phyloP scores from a whole-genome alignment of 2,113 vertebrate genomes.

The Pao palembangensis region DNA sequence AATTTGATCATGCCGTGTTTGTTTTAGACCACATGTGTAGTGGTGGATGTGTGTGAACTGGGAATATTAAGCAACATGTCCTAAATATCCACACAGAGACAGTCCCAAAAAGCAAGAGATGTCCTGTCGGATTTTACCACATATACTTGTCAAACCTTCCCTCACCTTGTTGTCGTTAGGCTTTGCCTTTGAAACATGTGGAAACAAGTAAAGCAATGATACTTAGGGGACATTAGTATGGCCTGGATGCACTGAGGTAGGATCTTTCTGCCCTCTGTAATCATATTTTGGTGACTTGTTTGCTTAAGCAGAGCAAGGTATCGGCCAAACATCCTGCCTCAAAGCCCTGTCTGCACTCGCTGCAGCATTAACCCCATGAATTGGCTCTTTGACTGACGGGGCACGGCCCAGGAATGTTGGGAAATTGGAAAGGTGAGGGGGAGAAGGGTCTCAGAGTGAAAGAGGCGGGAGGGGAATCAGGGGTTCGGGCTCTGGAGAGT shows the following conservation, averaged over 20 bases:
- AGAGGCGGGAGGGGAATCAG: constrained; percentile 37
- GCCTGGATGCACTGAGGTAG: constrained; percentile 47
- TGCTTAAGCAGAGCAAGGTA: constrained; percentile 80
- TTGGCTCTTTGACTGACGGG: constrained; percentile 74
- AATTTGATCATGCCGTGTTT: too few relatives aligned
- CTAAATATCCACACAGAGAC: not conserved
- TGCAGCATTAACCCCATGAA: constrained; percentile 71
- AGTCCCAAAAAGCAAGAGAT: not conserved
- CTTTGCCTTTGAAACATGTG: constrained; percentile 38
- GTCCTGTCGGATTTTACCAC: not conserved
- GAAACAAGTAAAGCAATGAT: constrained; percentile 44
- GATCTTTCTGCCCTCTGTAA: constrained; percentile 70
- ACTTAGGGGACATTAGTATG: constrained; percentile 53
- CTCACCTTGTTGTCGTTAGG: constrained; percentile 29
- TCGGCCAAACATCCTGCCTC: constrained; percentile 84
- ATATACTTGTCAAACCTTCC: constrained; percentile 6
- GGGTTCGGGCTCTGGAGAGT: constrained; percentile 55
- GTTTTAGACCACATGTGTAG: too few relatives aligned
- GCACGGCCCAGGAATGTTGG: constrained; percentile 72
- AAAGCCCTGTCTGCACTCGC: constrained; percentile 69
- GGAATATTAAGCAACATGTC: too few relatives aligned
- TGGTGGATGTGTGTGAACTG: too few relatives aligned
- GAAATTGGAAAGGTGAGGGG: constrained; percentile 68
- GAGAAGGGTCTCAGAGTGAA: constrained; percentile 51
- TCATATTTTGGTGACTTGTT: constrained; percentile 82